phyloP scores from a whole-genome alignment of 2,113 vertebrate genomes.

The Cephalopholis sonnerati region DNA sequence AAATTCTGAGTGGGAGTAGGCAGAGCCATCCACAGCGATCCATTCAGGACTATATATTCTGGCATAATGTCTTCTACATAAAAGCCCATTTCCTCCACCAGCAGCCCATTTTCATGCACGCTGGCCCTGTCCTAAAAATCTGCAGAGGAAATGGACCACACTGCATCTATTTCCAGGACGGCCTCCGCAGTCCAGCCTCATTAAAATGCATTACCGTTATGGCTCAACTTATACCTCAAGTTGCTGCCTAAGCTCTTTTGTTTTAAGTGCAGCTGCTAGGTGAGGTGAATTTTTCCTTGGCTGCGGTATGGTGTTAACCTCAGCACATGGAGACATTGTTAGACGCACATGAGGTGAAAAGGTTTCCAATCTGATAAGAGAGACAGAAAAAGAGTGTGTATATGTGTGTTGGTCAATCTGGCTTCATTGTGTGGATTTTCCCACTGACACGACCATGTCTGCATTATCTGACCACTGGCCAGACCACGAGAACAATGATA shows the following conservation, averaged over 20 bases:
- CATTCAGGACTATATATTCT: constrained; percentile 59
- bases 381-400: constrained; percentile 21
- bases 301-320: constrained; percentile 37
- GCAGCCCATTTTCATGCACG: constrained; percentile 56
- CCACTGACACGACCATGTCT: constrained; percentile 11
- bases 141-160: constrained; percentile 67
- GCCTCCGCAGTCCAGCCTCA: constrained; percentile 63
- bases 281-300: constrained; percentile 40
- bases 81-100: constrained; percentile 58
- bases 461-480: constrained; percentile 47
- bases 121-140: constrained; percentile 56
- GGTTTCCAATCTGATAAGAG: constrained; percentile 64
- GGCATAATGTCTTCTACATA: constrained; percentile 55
- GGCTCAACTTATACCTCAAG: constrained; percentile 54
- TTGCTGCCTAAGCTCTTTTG: constrained; percentile 75
- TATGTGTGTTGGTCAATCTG: constrained; percentile 21
- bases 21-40: constrained; percentile 39
- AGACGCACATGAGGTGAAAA: constrained; percentile 46
- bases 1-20: constrained; percentile 53
- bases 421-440: constrained; percentile 50
- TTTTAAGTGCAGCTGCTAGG: constrained; percentile 61
- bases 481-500: constrained; percentile 54
- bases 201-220: constrained; percentile 66
- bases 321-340: constrained; percentile 37
- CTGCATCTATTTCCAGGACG: constrained; percentile 66